Conservation (phyloP, 2,113 vertebrate genomes). For the Numenius arquata region DNA sequence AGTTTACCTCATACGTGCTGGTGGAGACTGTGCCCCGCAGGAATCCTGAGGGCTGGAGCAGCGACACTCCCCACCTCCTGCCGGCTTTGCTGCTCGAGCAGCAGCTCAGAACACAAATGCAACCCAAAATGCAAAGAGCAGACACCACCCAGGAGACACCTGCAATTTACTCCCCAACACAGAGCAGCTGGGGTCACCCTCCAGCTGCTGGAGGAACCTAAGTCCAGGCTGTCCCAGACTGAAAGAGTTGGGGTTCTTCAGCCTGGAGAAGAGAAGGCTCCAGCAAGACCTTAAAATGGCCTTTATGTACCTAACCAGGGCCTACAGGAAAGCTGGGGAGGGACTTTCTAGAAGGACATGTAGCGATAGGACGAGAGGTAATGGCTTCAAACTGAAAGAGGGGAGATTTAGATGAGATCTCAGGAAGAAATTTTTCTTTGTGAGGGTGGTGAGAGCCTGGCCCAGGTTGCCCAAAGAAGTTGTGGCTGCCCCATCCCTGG, state of each 20-base stretch:
- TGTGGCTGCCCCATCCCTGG: background rate
- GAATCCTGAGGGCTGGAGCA: background rate
- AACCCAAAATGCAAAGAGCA: background rate
- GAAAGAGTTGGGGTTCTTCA: background rate
- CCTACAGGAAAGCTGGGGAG: background rate
- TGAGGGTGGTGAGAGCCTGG: background rate
- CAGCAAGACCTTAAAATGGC: background rate
- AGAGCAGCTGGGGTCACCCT: background rate
- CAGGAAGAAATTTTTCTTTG: background rate
- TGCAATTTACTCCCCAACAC: background rate
- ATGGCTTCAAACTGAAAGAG: background rate
- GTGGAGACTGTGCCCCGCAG: background rate
- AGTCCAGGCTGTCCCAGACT: background rate
- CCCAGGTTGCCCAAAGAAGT: background rate
- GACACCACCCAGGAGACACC: too few relatives aligned
- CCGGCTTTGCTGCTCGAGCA: background rate
- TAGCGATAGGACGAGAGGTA: background rate
- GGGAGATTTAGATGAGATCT: background rate
- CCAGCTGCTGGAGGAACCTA: rapidly evolving
- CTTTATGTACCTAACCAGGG: background rate
- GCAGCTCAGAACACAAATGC: background rate
- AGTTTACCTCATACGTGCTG: rapidly evolving
- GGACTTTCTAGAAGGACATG: background rate
- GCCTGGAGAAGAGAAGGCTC: background rate
- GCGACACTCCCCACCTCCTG: rapidly evolving